phyloP scores from a whole-genome alignment of 2,888 invertebrate genomes.

The Melangyna quadrimaculata region DNA sequence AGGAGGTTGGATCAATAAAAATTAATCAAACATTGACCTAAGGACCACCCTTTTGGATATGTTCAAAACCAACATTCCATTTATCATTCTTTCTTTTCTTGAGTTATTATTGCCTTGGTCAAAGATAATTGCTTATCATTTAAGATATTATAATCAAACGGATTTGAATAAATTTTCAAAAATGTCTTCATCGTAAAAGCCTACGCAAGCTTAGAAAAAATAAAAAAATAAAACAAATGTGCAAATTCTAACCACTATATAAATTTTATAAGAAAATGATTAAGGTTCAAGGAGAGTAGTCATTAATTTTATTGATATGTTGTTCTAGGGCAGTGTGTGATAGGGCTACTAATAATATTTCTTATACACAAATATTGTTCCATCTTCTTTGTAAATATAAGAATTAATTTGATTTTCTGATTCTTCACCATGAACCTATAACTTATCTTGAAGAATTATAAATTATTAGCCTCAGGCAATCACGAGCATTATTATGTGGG shows the following conservation, averaged over 20 bases:
- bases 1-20: too few relatives aligned
- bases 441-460: not conserved
- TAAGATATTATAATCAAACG: not conserved
- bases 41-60: too few relatives aligned
- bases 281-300: slow-evolving; percentile 4
- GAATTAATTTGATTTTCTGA: not conserved
- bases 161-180: not conserved
- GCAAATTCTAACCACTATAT: not conserved
- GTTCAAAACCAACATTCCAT: too few relatives aligned
- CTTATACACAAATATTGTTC: not conserved
- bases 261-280: not conserved
- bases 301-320: slow-evolving; percentile 13
- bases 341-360: not conserved
- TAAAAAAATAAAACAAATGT: not conserved
- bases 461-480: not conserved
- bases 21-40: too few relatives aligned
- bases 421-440: not conserved
- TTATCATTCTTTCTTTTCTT: too few relatives aligned
- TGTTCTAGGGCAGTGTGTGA: not conserved
- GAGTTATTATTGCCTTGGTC: not conserved
- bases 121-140: not conserved
- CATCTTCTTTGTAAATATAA: not conserved
- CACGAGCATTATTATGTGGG: not conserved
- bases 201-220: too few relatives aligned
- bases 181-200: not conserved